Evolutionary conservation across 2,113 vertebrate species (phyloP).

Genomic region (Siphamia tubifer): DNA sequence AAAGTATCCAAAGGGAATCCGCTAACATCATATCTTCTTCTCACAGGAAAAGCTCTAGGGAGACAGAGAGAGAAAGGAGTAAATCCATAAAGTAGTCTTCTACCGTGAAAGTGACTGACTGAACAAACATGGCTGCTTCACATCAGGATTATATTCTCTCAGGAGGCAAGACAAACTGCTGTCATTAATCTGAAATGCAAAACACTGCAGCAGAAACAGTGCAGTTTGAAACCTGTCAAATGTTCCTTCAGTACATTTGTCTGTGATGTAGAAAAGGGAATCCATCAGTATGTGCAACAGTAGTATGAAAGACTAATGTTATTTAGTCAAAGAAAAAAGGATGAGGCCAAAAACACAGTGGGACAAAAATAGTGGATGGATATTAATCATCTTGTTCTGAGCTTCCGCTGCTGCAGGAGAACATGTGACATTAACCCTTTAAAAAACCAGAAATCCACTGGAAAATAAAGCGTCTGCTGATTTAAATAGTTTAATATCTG

Average conservation of each 20-base stretch:
- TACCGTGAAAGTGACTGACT: conserved; percentile 36
- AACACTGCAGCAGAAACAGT: conserved; percentile 34
- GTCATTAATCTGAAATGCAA: conserved; percentile 60
- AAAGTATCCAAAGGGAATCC: conserved; percentile 60
- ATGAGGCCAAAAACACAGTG: background rate
- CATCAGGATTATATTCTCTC: conserved; percentile 35
- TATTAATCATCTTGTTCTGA: conserved; percentile 34
- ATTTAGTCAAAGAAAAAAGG: background rate
- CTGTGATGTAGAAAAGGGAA: background rate
- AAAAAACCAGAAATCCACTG: too few relatives aligned
- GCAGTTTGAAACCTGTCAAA: conserved; percentile 16
- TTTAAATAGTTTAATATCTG: too few relatives aligned
- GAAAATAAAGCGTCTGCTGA: too few relatives aligned
- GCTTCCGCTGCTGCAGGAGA: conserved; percentile 2
- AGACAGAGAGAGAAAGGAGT: conserved; percentile 18
- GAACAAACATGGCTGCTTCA: conserved; percentile 43
- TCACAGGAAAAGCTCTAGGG: conserved; percentile 49
- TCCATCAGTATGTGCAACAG: background rate
- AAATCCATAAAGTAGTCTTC: conserved; percentile 30
- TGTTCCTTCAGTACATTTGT: background rate
- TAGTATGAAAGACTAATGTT: too few relatives aligned
- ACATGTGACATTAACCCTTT: conserved; percentile 24
- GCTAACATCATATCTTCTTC: conserved; percentile 71
- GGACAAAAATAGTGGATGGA: conserved; percentile 17
- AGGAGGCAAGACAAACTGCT: conserved; percentile 11